Percentiles rank a stretch among this genome's conserved stretches.
Conservation (phyloP, 30 jellyfish, hydroid and myxozoan species). For the Calvadosia cruxmelitensis region DNA sequence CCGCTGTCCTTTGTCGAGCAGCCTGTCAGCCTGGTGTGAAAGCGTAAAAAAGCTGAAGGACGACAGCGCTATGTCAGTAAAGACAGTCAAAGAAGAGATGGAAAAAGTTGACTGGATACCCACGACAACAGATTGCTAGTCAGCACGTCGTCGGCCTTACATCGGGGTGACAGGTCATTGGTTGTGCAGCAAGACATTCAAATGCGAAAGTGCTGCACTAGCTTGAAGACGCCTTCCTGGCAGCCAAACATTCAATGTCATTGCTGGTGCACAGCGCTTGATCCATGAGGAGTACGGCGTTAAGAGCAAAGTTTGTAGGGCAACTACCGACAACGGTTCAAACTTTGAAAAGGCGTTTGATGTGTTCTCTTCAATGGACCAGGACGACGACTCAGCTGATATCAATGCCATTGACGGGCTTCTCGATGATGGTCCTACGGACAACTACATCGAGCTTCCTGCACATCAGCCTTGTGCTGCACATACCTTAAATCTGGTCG, state of each 20-base stretch:
- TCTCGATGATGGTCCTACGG: too few relatives aligned
- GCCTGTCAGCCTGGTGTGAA: neutral
- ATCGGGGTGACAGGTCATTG: conserved; percentile 5
- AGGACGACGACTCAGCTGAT: neutral
- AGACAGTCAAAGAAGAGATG: too few relatives aligned
- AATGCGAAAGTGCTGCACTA: conserved; percentile 1
- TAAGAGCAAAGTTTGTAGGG: neutral
- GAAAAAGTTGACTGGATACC: conserved; percentile 1
- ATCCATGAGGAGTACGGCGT: conserved; percentile 7
- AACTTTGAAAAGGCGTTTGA: conserved; percentile 4
- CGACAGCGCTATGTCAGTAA: too few relatives aligned
- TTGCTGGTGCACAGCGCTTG: conserved; percentile 1
- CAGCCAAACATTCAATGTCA: neutral
- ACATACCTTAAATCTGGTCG: neutral
- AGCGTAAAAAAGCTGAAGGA: too few relatives aligned
- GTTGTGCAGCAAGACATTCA: neutral
- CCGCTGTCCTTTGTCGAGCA: neutral
- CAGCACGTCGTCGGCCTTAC: neutral
- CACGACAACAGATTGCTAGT: conserved; percentile 6
- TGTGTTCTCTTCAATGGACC: neutral
- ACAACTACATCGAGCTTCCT: too few relatives aligned
- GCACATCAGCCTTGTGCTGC: neutral
- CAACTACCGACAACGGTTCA: conserved; percentile 10
- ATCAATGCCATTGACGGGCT: neutral
- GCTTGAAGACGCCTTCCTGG: neutral